These are phyloP conservation scores for Microplitis manilae DNA, from an alignment of 2,888 invertebrate genomes.

Conservation along the genomic window DNA sequence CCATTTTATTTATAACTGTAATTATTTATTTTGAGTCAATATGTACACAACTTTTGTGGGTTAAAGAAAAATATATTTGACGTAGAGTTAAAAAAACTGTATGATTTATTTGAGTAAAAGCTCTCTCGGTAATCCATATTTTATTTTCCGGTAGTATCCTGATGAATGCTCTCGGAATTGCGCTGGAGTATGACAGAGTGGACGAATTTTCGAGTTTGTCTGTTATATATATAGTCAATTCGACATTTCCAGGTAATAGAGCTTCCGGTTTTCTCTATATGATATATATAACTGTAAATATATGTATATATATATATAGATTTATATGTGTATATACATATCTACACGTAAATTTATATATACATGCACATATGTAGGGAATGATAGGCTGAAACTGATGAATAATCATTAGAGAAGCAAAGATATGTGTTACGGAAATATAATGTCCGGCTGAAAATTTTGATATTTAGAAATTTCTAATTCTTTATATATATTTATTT, in stretches of 20 bases:
- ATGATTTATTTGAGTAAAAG: slow-evolving; percentile 21
- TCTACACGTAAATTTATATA: neutral
- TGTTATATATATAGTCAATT: slow-evolving; percentile 11
- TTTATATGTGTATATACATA: neutral
- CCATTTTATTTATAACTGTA: too few species aligned
- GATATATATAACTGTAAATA: slow-evolving; percentile 3
- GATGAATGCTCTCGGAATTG: slow-evolving; percentile 28
- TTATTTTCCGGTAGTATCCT: slow-evolving; percentile 24
- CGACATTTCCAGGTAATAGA: slow-evolving; percentile 35
- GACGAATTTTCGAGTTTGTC: slow-evolving; percentile 36
- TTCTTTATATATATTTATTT: too few species aligned
- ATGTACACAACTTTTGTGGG: neutral
- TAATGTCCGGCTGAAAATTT: too few species aligned
- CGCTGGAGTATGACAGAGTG: slow-evolving; percentile 37
- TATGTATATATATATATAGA: neutral
- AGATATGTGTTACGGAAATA: too few species aligned
- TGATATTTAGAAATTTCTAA: too few species aligned
- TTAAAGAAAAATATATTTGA: slow-evolving; percentile 17
- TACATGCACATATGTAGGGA: neutral
- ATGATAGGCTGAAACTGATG: too few species aligned
- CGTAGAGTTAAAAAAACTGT: slow-evolving; percentile 1
- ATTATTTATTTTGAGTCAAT: neutral
- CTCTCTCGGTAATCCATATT: slow-evolving; percentile 32
- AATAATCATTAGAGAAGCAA: too few species aligned
- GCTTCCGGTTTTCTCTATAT: slow-evolving; percentile 25